phyloP scores from a whole-genome alignment of 2,113 vertebrate genomes.

The Turnix velox region DNA sequence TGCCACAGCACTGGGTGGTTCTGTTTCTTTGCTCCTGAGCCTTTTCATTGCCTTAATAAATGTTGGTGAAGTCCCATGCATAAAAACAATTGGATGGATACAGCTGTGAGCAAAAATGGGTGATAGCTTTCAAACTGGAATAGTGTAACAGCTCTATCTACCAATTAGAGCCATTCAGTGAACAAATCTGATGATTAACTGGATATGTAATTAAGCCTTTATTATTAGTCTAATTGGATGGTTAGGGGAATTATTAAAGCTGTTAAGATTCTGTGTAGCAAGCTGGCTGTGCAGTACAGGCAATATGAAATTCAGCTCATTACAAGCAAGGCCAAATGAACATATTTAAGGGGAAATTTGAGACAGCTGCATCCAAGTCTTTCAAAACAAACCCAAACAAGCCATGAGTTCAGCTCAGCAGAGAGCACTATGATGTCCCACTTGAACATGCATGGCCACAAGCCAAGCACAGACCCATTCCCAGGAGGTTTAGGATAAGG shows the following conservation, averaged over 20 bases:
- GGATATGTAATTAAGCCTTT: conserved; percentile 71
- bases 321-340: conserved; percentile 56
- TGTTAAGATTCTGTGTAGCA: conserved; percentile 60
- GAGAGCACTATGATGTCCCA: not conserved
- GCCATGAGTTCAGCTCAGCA: not conserved
- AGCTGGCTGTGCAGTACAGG: conserved; percentile 47
- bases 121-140: conserved; percentile 27
- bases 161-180: conserved; percentile 59
- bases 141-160: conserved; percentile 53
- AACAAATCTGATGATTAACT: conserved; percentile 62
- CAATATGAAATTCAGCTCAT: conserved; percentile 60
- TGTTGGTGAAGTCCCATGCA: not conserved
- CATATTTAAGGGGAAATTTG: conserved; percentile 27
- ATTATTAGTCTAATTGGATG: conserved; percentile 69
- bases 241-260: conserved; percentile 70
- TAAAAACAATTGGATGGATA: conserved; percentile 18
- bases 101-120: conserved; percentile 31
- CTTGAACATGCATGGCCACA: not conserved
- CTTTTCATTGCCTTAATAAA: conserved; percentile 13
- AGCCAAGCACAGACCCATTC: not conserved
- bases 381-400: conserved; percentile 53
- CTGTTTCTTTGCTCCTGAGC: not conserved
- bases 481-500: not conserved
- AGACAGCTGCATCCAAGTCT: conserved; percentile 38
- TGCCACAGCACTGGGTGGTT: not conserved